Conservation (phyloP, 2,113 vertebrate genomes). For the Empidonax traillii region DNA sequence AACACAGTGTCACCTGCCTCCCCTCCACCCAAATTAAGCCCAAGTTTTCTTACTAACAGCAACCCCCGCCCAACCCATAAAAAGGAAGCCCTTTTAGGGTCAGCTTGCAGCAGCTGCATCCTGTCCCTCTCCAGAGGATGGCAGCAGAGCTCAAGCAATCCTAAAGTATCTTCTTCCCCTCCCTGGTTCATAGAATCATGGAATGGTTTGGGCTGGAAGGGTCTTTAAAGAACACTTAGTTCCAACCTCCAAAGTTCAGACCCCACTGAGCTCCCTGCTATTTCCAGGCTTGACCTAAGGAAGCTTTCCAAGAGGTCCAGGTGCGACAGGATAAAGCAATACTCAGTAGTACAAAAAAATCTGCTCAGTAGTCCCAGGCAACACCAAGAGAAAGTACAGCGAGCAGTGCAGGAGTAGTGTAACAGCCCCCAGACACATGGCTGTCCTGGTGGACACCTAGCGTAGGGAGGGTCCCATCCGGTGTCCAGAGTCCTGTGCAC, state of each 20-base stretch:
- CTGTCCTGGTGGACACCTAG: background rate
- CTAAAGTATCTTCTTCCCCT: background rate
- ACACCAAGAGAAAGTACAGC: background rate
- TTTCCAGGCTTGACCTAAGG: background rate
- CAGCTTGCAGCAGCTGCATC: background rate
- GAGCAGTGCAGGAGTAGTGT: background rate
- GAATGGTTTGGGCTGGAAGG: background rate
- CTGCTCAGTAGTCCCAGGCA: background rate
- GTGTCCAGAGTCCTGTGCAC: background rate
- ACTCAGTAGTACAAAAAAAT: background rate
- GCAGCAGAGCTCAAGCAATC: background rate
- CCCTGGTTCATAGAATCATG: background rate
- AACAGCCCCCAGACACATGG: background rate
- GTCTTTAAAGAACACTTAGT: background rate
- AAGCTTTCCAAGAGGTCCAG: background rate
- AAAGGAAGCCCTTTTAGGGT: background rate
- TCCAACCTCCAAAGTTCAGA: background rate
- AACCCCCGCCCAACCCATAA: background rate
- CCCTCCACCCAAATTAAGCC: background rate
- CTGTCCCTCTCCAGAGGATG: background rate
- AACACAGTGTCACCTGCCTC: background rate
- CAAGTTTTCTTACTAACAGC: background rate
- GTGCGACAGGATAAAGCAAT: background rate
- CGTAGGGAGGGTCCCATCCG: fast-evolving
- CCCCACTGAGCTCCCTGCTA: background rate